A percentile compares a stretch with the other conserved stretches of the same genome.
Conservation (phyloP, 2,888 invertebrate species). For the Cheilosia soror region DNA sequence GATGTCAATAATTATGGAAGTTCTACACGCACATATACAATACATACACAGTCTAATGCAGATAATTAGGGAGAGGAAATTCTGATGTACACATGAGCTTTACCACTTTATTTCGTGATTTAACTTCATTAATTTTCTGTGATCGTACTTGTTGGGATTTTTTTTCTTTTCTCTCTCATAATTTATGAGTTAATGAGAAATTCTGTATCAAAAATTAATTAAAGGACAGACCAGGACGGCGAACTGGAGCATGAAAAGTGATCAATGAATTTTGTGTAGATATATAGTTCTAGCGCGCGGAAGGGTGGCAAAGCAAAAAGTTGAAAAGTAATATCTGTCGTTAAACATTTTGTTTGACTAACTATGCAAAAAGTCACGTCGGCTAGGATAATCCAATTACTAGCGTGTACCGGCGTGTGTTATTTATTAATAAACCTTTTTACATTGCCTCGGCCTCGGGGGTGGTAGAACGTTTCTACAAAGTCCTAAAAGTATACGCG, state of each 20-base stretch:
- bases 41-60: not conserved
- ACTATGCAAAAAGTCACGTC: conserved; percentile 14
- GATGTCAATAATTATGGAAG: conserved; percentile 69
- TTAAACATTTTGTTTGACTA: conserved; percentile 18
- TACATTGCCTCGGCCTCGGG: not conserved
- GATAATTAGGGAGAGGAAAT: conserved; percentile 9
- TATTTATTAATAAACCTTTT: not conserved
- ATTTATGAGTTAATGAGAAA: conserved; percentile 40
- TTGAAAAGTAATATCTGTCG: conserved; percentile 26
- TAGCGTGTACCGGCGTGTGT: not conserved
- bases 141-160: conserved; percentile 18
- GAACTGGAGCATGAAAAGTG: not conserved
- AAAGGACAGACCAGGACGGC: conserved; percentile 42
- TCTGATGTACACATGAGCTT: not conserved
- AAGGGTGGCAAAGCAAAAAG: not conserved
- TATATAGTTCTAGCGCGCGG: not conserved
- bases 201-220: conserved; percentile 57
- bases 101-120: conserved; percentile 23
- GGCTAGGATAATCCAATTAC: not conserved
- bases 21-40: conserved; percentile 1
- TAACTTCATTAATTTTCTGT: conserved; percentile 47
- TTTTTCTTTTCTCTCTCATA: conserved; percentile 8
- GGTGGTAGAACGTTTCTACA: not conserved
- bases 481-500: too few species aligned
- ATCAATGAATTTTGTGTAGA: conserved; percentile 14